Percentiles rank a stretch among this genome's conserved stretches.
These are phyloP conservation scores for Phortica variegata DNA, from an alignment of 1,140 invertebrate genomes.

Conservation along the genomic window DNA sequence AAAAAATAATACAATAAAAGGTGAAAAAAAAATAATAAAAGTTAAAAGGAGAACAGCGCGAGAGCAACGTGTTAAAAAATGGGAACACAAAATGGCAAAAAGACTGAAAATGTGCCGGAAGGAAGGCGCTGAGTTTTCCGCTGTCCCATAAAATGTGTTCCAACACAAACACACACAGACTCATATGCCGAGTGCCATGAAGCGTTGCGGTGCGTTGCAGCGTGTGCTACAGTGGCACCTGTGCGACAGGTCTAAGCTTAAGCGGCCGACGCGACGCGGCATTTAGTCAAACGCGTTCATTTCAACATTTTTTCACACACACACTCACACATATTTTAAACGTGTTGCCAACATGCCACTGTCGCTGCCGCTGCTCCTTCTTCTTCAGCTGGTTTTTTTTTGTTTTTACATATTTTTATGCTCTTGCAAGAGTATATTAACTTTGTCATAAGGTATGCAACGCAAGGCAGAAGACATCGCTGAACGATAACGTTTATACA, in stretches of 20 bases:
- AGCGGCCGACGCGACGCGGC: not conserved
- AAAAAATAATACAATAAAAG: no score
- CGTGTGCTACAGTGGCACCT: not conserved
- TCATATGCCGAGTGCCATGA: constrained; percentile 1
- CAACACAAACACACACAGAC: constrained; percentile 24
- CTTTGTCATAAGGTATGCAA: no score
- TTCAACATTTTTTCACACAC: not conserved
- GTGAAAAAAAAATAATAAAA: not conserved
- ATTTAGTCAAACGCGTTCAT: no score
- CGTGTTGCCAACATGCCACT: no score
- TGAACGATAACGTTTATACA: no score
- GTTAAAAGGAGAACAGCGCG: not conserved
- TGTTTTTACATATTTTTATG: no score
- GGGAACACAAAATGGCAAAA: constrained; percentile 4
- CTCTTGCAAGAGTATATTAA: no score
- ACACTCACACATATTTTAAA: not conserved
- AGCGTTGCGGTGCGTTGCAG: not conserved
- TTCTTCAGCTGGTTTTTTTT: no score
- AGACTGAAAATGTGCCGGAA: constrained; percentile 40
- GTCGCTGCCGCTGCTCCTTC: no score
- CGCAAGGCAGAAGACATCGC: no score
- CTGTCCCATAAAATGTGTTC: constrained; percentile 47
- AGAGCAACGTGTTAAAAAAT: not conserved
- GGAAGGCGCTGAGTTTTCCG: constrained; percentile 46
- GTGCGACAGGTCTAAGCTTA: not conserved